Conservation (phyloP, 1,140 invertebrate genomes). For the Portunus trituberculatus region DNA sequence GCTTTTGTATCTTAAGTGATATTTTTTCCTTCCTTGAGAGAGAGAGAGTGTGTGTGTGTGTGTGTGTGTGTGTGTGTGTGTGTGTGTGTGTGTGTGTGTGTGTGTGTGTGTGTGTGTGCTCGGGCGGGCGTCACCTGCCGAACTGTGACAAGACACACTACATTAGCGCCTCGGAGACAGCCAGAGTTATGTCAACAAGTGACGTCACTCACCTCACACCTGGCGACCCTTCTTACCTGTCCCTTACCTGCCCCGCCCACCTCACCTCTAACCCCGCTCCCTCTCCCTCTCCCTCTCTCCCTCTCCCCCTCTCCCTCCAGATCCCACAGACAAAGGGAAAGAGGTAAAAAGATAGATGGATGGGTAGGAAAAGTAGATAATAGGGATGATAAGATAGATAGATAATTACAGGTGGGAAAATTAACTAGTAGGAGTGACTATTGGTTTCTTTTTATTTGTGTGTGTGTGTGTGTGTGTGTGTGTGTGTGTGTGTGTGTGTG, state of each 20-base stretch:
- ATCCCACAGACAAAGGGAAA: no score
- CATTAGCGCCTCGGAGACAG: constrained; percentile 44
- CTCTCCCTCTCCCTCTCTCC: neutral
- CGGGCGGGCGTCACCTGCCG: constrained; percentile 2
- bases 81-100: neutral
- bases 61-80: neutral
- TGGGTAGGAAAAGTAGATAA: neutral
- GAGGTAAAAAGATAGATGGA: neutral
- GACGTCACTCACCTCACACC: constrained; percentile 35
- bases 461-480: no score
- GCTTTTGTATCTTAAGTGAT: no score
- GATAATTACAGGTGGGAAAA: neutral
- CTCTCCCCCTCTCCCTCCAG: neutral
- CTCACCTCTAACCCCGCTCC: neutral
- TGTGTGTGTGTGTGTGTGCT: neutral
- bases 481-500: no score
- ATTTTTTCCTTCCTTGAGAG: neutral
- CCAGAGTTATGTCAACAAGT: constrained; percentile 40
- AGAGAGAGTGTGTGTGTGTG: neutral
- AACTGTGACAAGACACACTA: constrained; percentile 55
- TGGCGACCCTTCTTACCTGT: constrained; percentile 24
- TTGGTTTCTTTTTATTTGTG: no score
- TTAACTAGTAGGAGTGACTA: no score
- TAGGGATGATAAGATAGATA: neutral
- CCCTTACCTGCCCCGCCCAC: neutral